Evolutionary conservation across 2,113 vertebrate species (phyloP), one percentile per base, ranked within the genome.

Genomic region (Ascaphus truei): DNA sequence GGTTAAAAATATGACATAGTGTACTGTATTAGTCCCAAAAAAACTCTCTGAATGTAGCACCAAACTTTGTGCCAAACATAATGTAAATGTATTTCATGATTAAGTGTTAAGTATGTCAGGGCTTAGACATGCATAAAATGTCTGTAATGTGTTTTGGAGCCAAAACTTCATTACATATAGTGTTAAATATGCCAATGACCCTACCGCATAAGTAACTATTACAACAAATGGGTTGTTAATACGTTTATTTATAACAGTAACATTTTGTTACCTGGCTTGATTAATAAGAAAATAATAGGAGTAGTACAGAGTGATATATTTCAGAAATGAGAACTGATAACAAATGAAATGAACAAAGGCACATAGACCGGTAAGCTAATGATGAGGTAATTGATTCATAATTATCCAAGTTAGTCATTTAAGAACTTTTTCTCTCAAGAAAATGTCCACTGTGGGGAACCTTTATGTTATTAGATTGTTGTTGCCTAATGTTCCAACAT

Each of bases 91-190:
- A 71, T 30, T 61, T 52, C 33, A 52, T 68, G 55, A 68, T 68
- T 56, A 57, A 68, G 52, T 71, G 57, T 71, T 26, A 61, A 27
- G 67, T 52, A 71, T 71, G 33, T 60, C 9, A 61, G 41, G 13
- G 23, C 52, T 61, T 71, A 71, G 56, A 71, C 67, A 71, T n/a
- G n/a, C 57, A 71, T 71, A 71, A 71, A 71, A 71, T 68, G 57
- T 71, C 56, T 71, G 67, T 61, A 71, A 71, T 71, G 67, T 18
- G 57, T 52, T 60, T 52, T 61, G 67, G 67, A 71, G 67, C 67
- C 67, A 71, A 61, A 33, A 11, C 45, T 36, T 45, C 56, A 71
- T 71, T 71, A 71, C 67, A 61, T 41, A 47, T 29, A 30, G 45
- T 34, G 51, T 30, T 48, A 71, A 61, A 48, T 52, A 61, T 71